Evolutionary conservation across 2,888 invertebrate genomes (phyloP).

Genomic region (Spilarctia lutea): DNA sequence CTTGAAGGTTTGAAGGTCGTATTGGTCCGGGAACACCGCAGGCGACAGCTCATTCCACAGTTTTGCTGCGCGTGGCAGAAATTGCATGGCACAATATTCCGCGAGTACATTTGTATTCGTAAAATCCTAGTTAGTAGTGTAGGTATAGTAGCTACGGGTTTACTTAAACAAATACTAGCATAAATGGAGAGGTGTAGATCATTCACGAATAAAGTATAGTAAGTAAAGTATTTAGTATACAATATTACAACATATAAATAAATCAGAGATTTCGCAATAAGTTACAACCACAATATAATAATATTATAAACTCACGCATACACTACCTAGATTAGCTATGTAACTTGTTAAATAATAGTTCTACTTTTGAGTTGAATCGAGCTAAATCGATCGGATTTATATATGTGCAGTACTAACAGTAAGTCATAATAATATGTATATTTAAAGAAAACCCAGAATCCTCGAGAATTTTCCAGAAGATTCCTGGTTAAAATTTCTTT

Average conservation of each 20-base stretch:
- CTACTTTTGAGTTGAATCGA: neutral
- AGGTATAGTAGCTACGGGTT: neutral
- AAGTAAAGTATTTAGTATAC: neutral
- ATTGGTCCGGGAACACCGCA: too few species aligned
- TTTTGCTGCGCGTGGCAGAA: too few species aligned
- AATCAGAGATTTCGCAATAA: neutral
- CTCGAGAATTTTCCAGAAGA: too few species aligned
- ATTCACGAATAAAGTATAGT: neutral
- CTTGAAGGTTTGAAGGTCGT: too few species aligned
- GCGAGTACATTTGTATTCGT: too few species aligned
- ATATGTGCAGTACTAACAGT: neutral
- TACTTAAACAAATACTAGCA: neutral
- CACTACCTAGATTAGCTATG: neutral
- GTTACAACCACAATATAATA: neutral
- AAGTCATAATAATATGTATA: neutral
- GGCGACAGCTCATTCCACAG: too few species aligned
- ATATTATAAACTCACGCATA: neutral
- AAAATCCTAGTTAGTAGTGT: too few species aligned
- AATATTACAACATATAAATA: neutral
- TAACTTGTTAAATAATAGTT: neutral
- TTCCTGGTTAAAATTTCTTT: neutral
- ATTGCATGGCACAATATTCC: too few species aligned
- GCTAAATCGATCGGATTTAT: too few species aligned
- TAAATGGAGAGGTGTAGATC: neutral
- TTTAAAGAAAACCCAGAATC: neutral